Evolutionary conservation across 2,113 vertebrate species (phyloP), one percentile per base, ranked within the genome.

Genomic region (Aldabrachelys gigantea): DNA sequence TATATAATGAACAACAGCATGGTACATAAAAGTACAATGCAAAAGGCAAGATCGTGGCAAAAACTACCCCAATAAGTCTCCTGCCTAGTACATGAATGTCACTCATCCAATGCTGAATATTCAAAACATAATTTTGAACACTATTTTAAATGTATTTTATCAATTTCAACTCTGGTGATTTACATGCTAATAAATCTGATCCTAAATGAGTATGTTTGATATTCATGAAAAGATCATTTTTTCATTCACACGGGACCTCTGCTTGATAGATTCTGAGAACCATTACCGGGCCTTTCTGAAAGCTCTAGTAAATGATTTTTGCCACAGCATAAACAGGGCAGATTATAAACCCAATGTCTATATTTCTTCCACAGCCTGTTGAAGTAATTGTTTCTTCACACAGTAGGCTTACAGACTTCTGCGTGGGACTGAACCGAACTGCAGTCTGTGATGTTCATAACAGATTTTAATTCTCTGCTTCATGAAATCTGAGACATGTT

Each of bases 381-480:
- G 81, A 94, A 91, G 79, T 50, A 88, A 94, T 92, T 52, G 38
- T 92, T 91, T 95, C 91, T 90, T 84, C 57, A 72, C 88, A 79
- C 0, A 16, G 44, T 80, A 91, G 88, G 56, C 50, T 87, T 84
- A n/a, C 1, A 31, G 65, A 38, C 91, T 53, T 88, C 87, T 6
- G 85, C 3, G 6, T 90, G 31, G 53, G 38, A 53, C 85, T 89
- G 85, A 75, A 90, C 86, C 31, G 6, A 11, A 31, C 83, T 49
- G 31, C 75, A 52, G 89, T 83, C 79, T 76, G 22, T 35, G 54
- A 62, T 91, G 41, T 10, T 95, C 84, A 80, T 31, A 57, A 14
- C 53, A n/a, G 76, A 85, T 94, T 94, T 96, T 92, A 95, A 92
- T 91, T 94, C 91, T 92, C 75, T 83, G 14, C 85, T 93, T 84